Percentiles rank a stretch among this genome's conserved stretches.
These are phyloP conservation scores for Isotomurus palustris DNA, from an alignment of 2,888 invertebrate genomes.

Conservation along the genomic window DNA sequence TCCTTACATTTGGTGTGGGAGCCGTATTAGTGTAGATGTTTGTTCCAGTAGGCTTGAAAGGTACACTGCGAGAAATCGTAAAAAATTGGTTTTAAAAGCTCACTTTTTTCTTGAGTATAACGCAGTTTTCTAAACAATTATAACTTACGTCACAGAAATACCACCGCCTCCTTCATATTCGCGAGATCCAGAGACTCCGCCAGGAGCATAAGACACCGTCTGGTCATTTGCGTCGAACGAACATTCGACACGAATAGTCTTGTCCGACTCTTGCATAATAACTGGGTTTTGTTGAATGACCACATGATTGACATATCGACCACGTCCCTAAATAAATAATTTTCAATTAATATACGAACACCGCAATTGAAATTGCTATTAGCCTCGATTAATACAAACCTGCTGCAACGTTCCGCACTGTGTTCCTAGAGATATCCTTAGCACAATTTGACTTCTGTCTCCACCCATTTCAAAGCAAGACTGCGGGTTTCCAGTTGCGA, in stretches of 20 bases:
- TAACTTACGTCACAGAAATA: conserved; percentile 50
- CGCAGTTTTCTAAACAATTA: neutral
- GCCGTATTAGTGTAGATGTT: conserved; percentile 53
- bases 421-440: conserved; percentile 59
- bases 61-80: conserved; percentile 49
- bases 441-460: conserved; percentile 54
- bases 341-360: too few species aligned
- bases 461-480: conserved; percentile 62
- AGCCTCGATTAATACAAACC: conserved; percentile 41
- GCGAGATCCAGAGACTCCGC: conserved; percentile 46
- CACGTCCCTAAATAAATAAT: conserved; percentile 46
- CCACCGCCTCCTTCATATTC: conserved; percentile 48
- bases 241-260: conserved; percentile 52
- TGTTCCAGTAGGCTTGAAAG: conserved; percentile 50
- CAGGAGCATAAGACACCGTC: conserved; percentile 51
- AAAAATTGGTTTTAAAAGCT: neutral
- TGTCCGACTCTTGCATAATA: conserved; percentile 53
- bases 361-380: too few species aligned
- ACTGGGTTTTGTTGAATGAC: conserved; percentile 53
- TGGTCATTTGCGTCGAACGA: conserved; percentile 53
- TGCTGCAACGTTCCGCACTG: conserved; percentile 52
- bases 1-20: conserved; percentile 52
- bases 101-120: neutral
- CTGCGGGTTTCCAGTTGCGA: conserved; percentile 73
- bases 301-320: conserved; percentile 52